Evolutionary conservation across 2,888 invertebrate genomes (phyloP).

Genomic region (Phlogophora meticulosa): DNA sequence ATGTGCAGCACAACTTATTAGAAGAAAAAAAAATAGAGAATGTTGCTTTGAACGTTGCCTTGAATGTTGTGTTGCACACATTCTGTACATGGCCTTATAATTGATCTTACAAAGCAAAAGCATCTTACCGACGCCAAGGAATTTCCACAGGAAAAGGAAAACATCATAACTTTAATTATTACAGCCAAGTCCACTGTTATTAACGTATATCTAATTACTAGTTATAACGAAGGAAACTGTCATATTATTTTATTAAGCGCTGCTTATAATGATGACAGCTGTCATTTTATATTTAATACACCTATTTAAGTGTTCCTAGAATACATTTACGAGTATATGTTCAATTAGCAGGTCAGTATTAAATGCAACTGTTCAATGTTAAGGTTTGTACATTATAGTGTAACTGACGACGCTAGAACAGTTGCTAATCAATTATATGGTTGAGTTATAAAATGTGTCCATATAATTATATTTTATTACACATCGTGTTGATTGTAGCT

Average conservation of each 20-base stretch:
- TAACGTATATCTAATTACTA: conserved; percentile 41
- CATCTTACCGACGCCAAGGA: conserved; percentile 82
- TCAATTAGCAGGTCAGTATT: conserved; percentile 47
- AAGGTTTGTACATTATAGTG: conserved; percentile 11
- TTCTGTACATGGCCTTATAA: conserved; percentile 22
- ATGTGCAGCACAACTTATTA: conserved; percentile 6
- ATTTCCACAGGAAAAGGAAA: conserved; percentile 74
- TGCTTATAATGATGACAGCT: conserved; percentile 42
- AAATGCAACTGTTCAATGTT: conserved; percentile 25
- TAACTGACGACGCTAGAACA: conserved; percentile 13
- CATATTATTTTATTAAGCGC: conserved; percentile 61
- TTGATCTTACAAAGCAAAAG: conserved; percentile 79
- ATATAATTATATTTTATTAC: conserved; percentile 26
- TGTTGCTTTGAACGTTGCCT: not conserved
- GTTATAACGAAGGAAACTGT: conserved; percentile 27
- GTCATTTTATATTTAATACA: conserved; percentile 41
- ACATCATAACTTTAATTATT: conserved; percentile 49
- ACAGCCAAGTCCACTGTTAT: conserved; percentile 14
- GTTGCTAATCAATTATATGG: conserved; percentile 23
- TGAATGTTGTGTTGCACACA: not conserved
- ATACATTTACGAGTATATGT: conserved; percentile 39
- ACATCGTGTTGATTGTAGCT: conserved; percentile 1
- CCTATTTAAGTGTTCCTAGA: conserved; percentile 46
- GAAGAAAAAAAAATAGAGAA: not conserved
- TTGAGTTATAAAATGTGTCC: conserved; percentile 23